Conservation (phyloP, 2,113 vertebrate species). For the Puffinus mauretanicus region DNA sequence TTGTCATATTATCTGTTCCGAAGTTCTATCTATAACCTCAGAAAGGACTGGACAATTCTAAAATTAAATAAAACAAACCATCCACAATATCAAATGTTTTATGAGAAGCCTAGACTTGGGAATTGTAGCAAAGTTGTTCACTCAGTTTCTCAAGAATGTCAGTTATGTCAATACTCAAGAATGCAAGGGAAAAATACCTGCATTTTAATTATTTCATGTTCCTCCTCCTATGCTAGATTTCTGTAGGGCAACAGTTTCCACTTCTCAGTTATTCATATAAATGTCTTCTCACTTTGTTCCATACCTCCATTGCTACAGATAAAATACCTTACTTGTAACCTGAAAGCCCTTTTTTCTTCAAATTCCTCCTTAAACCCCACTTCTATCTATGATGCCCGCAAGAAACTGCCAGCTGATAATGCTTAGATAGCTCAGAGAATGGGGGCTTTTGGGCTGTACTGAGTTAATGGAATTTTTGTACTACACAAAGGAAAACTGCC, state of each 20-base stretch:
- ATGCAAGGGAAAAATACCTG: background rate
- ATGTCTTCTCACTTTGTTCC: background rate
- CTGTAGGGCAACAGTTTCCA: background rate
- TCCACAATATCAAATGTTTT: background rate
- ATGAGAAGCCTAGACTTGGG: background rate
- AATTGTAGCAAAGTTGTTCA: background rate
- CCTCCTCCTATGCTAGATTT: background rate
- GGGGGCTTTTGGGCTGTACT: background rate
- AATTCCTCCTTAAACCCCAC: background rate
- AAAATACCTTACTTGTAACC: background rate
- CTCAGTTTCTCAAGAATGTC: background rate
- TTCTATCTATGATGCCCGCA: background rate
- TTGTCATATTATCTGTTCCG: background rate
- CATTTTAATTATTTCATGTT: background rate
- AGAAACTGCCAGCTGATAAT: background rate
- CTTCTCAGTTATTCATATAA: background rate
- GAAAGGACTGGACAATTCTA: background rate
- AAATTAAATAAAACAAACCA: background rate
- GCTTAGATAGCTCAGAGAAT: background rate
- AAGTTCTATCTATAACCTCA: background rate
- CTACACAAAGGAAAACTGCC: background rate
- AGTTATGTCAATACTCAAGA: background rate
- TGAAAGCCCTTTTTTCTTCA: background rate
- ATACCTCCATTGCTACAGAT: background rate
- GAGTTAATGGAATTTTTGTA: background rate